These are phyloP conservation scores for Plutella xylostella DNA, from an alignment of 2,888 invertebrate species.

Conservation along the genomic window DNA sequence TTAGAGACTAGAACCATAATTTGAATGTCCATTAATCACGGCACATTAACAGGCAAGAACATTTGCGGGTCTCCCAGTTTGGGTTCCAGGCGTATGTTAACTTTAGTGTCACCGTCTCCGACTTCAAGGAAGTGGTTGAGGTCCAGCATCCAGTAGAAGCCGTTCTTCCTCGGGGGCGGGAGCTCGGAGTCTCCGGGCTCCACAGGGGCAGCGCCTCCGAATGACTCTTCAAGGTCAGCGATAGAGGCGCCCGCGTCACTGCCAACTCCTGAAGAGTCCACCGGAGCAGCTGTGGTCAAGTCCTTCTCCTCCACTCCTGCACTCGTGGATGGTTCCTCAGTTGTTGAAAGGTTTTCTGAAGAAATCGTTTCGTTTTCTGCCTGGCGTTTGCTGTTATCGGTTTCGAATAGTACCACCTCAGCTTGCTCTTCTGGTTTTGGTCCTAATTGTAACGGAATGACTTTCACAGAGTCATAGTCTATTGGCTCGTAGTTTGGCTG, in stretches of 20 bases:
- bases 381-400: conserved; percentile 49
- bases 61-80: conserved; percentile 84
- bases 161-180: conserved; percentile 77
- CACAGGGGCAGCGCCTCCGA: conserved; percentile 74
- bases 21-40: conserved; percentile 50
- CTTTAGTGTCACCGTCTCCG: conserved; percentile 79
- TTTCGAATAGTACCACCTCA: conserved; percentile 26
- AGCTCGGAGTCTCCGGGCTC: conserved; percentile 71
- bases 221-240: conserved; percentile 80
- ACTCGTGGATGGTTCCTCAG: conserved; percentile 20
- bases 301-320: conserved; percentile 17
- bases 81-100: conserved; percentile 83
- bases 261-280: conserved; percentile 38
- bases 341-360: conserved; percentile 21
- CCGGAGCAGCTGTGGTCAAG: conserved; percentile 20
- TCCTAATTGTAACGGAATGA: conserved; percentile 52
- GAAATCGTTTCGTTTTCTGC: conserved; percentile 24
- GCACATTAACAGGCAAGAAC: conserved; percentile 80
- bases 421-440: conserved; percentile 42
- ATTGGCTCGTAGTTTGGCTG: conserved; percentile 43
- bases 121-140: conserved; percentile 90
- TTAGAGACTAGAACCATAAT: conserved; percentile 6
- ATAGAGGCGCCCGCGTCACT: conserved; percentile 65
- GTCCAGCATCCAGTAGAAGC: conserved; percentile 86
- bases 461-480: conserved; percentile 54